Conservation (phyloP, 1,140 invertebrate genomes). For the Cecropterus lyciades region DNA sequence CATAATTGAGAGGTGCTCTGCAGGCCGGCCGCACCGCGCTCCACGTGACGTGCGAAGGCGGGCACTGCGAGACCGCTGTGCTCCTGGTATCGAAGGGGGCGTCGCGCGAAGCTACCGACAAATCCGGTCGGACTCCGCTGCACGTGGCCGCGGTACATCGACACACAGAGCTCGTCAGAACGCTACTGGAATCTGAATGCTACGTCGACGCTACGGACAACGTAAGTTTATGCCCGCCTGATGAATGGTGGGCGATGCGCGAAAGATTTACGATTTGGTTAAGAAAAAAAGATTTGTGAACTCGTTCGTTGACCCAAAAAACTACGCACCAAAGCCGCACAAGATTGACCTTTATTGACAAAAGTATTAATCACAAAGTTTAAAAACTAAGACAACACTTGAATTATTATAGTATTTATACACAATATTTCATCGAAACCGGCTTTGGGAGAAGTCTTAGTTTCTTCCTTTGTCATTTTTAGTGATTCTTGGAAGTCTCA, state of each 20-base stretch:
- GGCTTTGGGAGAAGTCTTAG: no score
- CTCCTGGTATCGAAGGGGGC: constrained; percentile 86
- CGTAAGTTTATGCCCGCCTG: constrained; percentile 58
- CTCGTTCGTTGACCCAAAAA: no score
- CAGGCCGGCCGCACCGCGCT: constrained; percentile 85
- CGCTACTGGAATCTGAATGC: constrained; percentile 86
- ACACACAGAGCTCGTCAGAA: constrained; percentile 89
- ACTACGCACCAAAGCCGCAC: no score
- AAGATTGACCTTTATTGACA: no score
- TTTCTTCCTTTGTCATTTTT: no score
- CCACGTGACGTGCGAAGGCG: constrained; percentile 90
- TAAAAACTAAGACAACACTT: no score
- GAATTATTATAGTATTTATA: no score
- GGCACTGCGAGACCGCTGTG: constrained; percentile 88
- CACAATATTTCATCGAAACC: no score
- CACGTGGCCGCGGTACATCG: constrained; percentile 93
- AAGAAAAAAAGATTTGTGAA: not conserved
- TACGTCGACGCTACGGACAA: constrained; percentile 83
- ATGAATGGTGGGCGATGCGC: constrained; percentile 32
- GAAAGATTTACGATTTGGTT: not conserved
- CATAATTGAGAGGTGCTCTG: constrained; percentile 10
- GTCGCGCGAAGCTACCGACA: constrained; percentile 87
- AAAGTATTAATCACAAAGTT: no score
- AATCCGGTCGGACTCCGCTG: constrained; percentile 91
- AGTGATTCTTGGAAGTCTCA: no score